Evolutionary conservation across 2,888 invertebrate species (phyloP).

Genomic region (Sinhomidia bicolor): DNA sequence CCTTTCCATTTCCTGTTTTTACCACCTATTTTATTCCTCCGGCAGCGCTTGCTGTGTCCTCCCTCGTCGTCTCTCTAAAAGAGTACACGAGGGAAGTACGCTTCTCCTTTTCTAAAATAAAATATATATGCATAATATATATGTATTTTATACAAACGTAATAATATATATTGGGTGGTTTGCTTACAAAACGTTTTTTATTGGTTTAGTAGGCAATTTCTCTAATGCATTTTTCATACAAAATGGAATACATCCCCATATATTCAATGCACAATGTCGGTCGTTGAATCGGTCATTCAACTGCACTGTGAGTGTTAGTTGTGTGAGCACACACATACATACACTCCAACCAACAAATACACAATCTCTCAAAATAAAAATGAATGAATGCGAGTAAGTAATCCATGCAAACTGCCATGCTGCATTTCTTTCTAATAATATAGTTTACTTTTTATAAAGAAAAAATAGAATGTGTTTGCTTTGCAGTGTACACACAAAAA

Average conservation of each 20-base stretch:
- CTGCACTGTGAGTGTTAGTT: conserved; percentile 33
- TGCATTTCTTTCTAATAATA: neutral
- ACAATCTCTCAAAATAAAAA: neutral
- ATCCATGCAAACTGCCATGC: neutral
- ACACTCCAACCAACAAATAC: too few species aligned
- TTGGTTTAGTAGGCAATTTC: conserved; percentile 24
- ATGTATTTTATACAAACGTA: too few species aligned
- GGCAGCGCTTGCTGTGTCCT: neutral
- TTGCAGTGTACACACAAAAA: too few species aligned
- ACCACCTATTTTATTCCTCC: conserved; percentile 6
- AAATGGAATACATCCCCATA: neutral
- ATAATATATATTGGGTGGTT: too few species aligned
- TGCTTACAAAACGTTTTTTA: conserved; percentile 9
- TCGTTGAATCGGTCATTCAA: conserved; percentile 60
- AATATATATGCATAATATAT: too few species aligned
- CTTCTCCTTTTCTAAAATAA: neutral
- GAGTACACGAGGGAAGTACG: neutral
- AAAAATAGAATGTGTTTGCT: too few species aligned
- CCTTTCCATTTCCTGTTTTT: conserved; percentile 18
- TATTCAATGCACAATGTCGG: conserved; percentile 28
- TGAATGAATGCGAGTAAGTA: neutral
- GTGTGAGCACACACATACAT: neutral
- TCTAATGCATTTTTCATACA: neutral
- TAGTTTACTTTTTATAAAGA: too few species aligned
- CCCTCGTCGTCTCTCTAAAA: too few species aligned